A percentile compares a stretch with the other conserved stretches of the same genome.
Evolutionary conservation across 1,140 invertebrate species (phyloP).

Genomic region (Galleria mellonella): DNA sequence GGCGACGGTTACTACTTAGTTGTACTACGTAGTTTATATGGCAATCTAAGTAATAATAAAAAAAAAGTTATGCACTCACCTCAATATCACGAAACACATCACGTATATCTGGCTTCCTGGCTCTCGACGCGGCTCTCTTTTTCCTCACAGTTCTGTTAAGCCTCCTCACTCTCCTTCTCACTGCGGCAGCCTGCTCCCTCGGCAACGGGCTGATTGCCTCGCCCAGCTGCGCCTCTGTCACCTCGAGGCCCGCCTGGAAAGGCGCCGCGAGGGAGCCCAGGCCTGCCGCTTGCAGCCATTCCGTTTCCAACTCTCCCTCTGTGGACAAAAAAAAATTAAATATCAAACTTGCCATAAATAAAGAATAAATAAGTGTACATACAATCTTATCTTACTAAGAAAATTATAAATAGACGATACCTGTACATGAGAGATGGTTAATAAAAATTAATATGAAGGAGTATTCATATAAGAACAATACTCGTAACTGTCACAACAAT

Average conservation of each 20-base stretch:
- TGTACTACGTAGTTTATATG: too few relatives aligned
- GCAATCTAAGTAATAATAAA: too few relatives aligned
- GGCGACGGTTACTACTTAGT: too few relatives aligned
- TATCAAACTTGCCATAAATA: neutral
- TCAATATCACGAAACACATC: constrained; percentile 87
- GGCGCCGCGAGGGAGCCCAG: constrained; percentile 64
- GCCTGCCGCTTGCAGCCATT: constrained; percentile 69
- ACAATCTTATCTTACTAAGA: too few relatives aligned
- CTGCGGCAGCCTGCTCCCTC: constrained; percentile 83
- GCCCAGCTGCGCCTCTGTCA: constrained; percentile 67
- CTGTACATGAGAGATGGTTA: too few relatives aligned
- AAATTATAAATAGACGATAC: too few relatives aligned
- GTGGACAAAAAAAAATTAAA: constrained; percentile 22
- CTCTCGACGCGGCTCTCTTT: constrained; percentile 71
- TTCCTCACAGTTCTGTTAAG: constrained; percentile 86
- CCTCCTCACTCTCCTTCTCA: constrained; percentile 82
- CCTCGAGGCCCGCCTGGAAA: constrained; percentile 65
- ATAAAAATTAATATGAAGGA: too few relatives aligned
- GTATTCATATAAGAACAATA: too few relatives aligned
- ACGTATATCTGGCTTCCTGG: constrained; percentile 83
- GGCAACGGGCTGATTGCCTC: constrained; percentile 69
- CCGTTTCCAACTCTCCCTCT: constrained; percentile 72
- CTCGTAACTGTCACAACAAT: too few relatives aligned
- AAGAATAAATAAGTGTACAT: constrained; percentile 1
- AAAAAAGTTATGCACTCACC: constrained; percentile 44